A percentile compares a stretch with the other conserved stretches of the same genome.
Conservation (phyloP, 2,113 vertebrate genomes). For the Cyphomyrus discorhynchus region DNA sequence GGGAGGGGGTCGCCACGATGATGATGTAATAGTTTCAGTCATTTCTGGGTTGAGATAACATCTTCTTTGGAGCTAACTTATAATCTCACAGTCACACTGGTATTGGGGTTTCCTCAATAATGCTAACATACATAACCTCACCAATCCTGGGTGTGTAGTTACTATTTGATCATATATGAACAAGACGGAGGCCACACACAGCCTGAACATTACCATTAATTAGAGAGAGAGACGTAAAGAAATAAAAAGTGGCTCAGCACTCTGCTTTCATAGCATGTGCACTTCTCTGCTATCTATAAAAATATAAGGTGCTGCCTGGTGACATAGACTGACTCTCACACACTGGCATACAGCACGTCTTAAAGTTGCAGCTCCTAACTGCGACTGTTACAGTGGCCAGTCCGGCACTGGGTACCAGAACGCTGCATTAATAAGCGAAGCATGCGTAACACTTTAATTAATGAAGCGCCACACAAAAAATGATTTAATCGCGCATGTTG, state of each 20-base stretch:
- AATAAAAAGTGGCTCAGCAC: neutral
- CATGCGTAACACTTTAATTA: neutral
- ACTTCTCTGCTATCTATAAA: neutral
- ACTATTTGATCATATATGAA: neutral
- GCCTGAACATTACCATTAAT: neutral
- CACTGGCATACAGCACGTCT: neutral
- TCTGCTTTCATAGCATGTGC: neutral
- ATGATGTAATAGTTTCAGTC: neutral
- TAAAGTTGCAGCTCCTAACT: neutral
- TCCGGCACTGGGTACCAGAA: neutral
- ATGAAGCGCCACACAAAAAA: neutral
- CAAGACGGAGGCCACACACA: neutral
- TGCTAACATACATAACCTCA: neutral
- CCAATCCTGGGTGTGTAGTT: neutral
- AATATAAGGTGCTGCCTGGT: neutral
- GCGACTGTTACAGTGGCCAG: neutral
- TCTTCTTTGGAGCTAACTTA: no score
- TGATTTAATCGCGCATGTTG: neutral
- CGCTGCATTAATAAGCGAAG: neutral
- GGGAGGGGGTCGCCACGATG: neutral
- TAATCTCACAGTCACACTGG: neutral
- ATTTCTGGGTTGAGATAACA: neutral
- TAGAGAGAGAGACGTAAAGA: neutral
- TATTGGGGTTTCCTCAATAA: neutral
- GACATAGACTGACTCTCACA: neutral